Evolutionary conservation across 2,888 invertebrate genomes (phyloP).

Genomic region (Erpobdella octoculata): DNA sequence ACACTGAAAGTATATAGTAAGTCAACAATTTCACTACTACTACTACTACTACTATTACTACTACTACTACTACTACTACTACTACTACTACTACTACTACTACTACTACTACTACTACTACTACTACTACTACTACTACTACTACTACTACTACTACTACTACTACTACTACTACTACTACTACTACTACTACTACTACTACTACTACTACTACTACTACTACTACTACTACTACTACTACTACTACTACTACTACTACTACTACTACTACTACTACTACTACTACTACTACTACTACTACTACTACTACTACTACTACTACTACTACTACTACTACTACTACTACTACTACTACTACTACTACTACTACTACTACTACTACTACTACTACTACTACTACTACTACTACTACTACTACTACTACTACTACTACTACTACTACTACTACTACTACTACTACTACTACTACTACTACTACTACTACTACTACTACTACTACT

Average conservation of each 20-base stretch:
- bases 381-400: conserved; percentile 1
- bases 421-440: not conserved
- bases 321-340: not conserved
- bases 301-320: conserved; percentile 14
- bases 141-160: too few relatives aligned
- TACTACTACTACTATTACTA: too few relatives aligned
- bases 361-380: conserved; percentile 1
- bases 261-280: not conserved
- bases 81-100: too few relatives aligned
- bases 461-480: conserved; percentile 1
- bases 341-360: conserved; percentile 1
- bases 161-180: not conserved
- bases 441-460: conserved; percentile 1
- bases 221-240: not conserved
- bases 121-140: too few relatives aligned
- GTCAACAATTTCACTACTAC: too few relatives aligned
- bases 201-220: conserved; percentile 1
- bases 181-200: not conserved
- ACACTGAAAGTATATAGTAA: too few relatives aligned
- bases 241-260: not conserved
- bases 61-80: too few relatives aligned
- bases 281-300: conserved; percentile 9
- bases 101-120: too few relatives aligned
- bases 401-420: not conserved
- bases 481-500: conserved; percentile 1